Evolutionary conservation across 2,113 vertebrate species (phyloP).

Genomic region (Pleuronectes platessa): DNA sequence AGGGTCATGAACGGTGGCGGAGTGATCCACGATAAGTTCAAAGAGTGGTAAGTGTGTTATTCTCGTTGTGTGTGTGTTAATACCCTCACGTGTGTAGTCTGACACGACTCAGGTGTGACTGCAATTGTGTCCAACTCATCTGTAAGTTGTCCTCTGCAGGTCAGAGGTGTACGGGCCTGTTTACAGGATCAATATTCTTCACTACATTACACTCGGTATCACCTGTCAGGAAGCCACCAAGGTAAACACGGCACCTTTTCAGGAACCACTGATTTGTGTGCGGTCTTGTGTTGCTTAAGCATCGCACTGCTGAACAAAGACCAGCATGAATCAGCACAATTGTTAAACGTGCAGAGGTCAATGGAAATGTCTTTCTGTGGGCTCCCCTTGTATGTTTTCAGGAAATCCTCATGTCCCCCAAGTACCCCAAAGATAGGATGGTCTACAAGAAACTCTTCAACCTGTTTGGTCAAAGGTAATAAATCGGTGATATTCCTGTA

Average conservation of each 20-base stretch:
- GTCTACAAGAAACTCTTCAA: conserved; percentile 65
- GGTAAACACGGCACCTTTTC: conserved; percentile 55
- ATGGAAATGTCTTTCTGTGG: not conserved
- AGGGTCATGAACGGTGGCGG: not conserved
- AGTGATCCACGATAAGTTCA: conserved; percentile 29
- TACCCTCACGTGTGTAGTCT: no score
- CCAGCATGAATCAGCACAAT: not conserved
- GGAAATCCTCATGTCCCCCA: conserved; percentile 82
- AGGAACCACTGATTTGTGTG: not conserved
- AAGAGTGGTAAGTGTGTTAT: conserved; percentile 67
- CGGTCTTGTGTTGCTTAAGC: not conserved
- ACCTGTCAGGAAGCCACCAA: conserved; percentile 77
- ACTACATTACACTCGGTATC: conserved; percentile 43
- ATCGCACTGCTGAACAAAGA: not conserved
- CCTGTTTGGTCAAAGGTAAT: conserved; percentile 79
- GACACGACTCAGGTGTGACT: no score
- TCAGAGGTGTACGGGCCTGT: conserved; percentile 67
- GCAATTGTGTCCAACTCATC: not conserved
- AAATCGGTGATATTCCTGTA: not conserved
- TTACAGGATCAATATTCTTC: conserved; percentile 65
- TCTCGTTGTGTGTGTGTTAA: not conserved
- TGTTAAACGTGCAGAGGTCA: not conserved
- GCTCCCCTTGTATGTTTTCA: conserved; percentile 26
- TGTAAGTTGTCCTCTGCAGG: conserved; percentile 52
- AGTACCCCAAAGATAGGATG: conserved; percentile 74